Conservation (phyloP, 2,797 vertebrate species). For the Sebastes ruberrimus region DNA sequence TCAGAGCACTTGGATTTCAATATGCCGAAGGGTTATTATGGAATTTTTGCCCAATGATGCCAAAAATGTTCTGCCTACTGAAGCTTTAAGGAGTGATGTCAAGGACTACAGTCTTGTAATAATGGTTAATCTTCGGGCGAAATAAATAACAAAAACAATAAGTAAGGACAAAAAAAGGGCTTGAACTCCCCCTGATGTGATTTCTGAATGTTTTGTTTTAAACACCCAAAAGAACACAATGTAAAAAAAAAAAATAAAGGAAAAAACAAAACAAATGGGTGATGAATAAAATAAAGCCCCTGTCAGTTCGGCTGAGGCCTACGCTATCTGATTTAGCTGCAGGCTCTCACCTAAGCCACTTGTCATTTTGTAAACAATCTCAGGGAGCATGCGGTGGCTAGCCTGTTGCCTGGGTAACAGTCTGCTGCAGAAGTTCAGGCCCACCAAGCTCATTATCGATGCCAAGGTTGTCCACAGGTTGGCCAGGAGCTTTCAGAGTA, state of each 20-base stretch:
- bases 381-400: conserved; percentile 57
- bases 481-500: conserved; percentile 67
- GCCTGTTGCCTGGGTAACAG: conserved; percentile 82
- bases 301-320: conserved; percentile 9
- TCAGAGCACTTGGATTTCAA: background rate
- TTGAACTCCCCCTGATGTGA: background rate
- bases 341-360: conserved; percentile 47
- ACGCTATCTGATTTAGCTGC: conserved; percentile 46
- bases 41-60: background rate
- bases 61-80: background rate
- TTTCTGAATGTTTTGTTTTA: background rate
- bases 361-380: conserved; percentile 76
- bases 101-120: background rate
- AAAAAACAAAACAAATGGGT: background rate
- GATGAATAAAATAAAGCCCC: conserved; percentile 3
- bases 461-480: conserved; percentile 74
- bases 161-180: background rate
- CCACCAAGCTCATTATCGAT: conserved; percentile 75
- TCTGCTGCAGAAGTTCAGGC: conserved; percentile 61
- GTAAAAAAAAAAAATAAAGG: background rate
- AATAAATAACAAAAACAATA: background rate
- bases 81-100: background rate
- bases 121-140: conserved; percentile 6
- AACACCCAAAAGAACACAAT: background rate
- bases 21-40: background rate